Conservation (phyloP, 2,888 invertebrate genomes). For the Eupithecia inturbata region DNA sequence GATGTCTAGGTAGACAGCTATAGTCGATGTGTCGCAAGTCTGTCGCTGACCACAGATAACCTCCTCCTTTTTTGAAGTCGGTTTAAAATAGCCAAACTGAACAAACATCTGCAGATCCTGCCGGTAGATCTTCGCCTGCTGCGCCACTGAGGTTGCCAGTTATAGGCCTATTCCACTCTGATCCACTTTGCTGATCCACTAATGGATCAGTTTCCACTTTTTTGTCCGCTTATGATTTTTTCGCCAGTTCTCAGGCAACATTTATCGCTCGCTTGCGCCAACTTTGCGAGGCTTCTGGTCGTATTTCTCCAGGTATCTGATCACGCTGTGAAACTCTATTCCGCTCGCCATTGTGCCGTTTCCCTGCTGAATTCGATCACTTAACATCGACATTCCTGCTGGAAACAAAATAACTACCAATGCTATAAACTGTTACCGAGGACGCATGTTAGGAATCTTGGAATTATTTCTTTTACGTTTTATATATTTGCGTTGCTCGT, state of each 20-base stretch:
- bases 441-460: background rate
- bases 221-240: too few relatives aligned
- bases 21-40: too few relatives aligned
- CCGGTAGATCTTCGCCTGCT: too few relatives aligned
- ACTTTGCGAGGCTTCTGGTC: conserved; percentile 39
- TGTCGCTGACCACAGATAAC: too few relatives aligned
- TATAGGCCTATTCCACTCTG: too few relatives aligned
- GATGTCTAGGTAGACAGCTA: too few relatives aligned
- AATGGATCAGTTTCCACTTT: too few relatives aligned
- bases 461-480: background rate
- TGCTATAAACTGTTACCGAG: conserved; percentile 25
- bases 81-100: too few relatives aligned
- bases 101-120: too few relatives aligned
- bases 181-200: too few relatives aligned
- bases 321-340: conserved; percentile 42
- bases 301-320: conserved; percentile 48
- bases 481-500: background rate
- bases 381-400: conserved; percentile 44
- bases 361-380: conserved; percentile 46
- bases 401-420: conserved; percentile 43
- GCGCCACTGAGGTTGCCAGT: background rate
- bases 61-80: too few relatives aligned
- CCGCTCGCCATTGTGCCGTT: conserved; percentile 44
- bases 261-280: conserved; percentile 16
- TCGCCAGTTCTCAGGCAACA: background rate